A percentile compares a stretch with the other conserved stretches of the same genome.
Evolutionary conservation across 1,140 invertebrate genomes (phyloP).

Genomic region (Pseudomyrmex gracilis): DNA sequence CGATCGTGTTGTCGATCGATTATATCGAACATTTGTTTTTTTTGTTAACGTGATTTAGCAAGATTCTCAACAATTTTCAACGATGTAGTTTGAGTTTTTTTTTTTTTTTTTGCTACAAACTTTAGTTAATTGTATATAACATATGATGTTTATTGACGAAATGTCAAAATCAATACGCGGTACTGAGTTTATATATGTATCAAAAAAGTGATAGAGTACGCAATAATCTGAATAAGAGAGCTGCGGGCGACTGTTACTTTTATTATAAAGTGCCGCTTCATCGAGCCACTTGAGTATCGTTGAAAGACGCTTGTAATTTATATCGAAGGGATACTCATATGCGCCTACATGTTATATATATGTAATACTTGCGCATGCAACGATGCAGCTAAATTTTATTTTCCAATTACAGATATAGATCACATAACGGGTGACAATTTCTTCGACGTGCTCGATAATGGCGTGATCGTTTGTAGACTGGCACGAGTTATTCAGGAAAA

Average conservation of each 20-base stretch:
- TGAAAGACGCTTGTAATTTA: slow-evolving; percentile 24
- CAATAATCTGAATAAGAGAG: not conserved
- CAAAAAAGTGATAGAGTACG: not conserved
- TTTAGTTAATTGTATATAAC: not conserved
- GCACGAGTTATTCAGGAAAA: slow-evolving; percentile 91
- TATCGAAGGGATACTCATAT: not conserved
- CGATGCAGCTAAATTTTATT: slow-evolving; percentile 7
- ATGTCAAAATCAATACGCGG: not conserved
- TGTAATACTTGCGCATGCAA: not conserved
- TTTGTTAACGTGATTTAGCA: not conserved
- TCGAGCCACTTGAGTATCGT: slow-evolving; percentile 49
- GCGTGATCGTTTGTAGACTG: slow-evolving; percentile 91
- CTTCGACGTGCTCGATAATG: slow-evolving; percentile 92
- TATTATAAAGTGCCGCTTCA: slow-evolving; percentile 43
- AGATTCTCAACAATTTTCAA: not conserved
- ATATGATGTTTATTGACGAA: not conserved
- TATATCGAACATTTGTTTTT: slow-evolving; percentile 5
- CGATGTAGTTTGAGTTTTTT: not conserved
- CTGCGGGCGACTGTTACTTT: slow-evolving; percentile 16
- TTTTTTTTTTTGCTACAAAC: not conserved
- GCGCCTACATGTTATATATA: not conserved
- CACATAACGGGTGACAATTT: slow-evolving; percentile 92
- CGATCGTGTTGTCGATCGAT: slow-evolving; percentile 29
- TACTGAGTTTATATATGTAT: slow-evolving; percentile 19
- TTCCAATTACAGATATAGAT: slow-evolving; percentile 88